These are phyloP conservation scores for Atherinomorus stipes DNA, from an alignment of 2,113 vertebrate species.

Conservation along the genomic window DNA sequence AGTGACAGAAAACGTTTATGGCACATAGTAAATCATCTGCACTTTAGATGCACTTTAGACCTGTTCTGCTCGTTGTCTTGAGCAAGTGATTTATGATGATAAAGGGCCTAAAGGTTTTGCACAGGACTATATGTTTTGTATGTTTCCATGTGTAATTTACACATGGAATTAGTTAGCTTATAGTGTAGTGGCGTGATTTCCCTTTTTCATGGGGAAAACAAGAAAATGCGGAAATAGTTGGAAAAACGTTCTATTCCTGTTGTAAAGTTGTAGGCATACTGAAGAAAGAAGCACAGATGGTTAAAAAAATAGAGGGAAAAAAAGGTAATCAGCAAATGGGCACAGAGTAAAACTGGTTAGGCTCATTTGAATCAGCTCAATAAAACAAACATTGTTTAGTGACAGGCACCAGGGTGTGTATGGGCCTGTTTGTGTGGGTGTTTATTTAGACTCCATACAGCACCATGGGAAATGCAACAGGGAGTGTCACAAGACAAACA, in stretches of 20 bases:
- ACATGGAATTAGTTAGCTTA: neutral
- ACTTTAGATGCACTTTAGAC: too few relatives aligned
- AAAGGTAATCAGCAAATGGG: constrained; percentile 14
- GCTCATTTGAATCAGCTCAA: constrained; percentile 64
- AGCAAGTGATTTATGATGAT: neutral
- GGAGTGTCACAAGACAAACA: constrained; percentile 61
- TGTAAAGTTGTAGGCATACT: constrained; percentile 62
- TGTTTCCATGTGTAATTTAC: neutral
- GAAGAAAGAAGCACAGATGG: neutral
- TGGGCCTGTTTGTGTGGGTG: constrained; percentile 58
- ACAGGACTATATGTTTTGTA: too few relatives aligned
- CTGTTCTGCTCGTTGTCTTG: neutral
- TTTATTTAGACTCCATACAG: constrained; percentile 62
- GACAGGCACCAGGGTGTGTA: constrained; percentile 69
- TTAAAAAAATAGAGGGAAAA: neutral
- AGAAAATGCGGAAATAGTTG: neutral
- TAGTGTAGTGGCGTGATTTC: neutral
- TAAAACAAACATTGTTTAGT: constrained; percentile 77
- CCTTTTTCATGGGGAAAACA: neutral
- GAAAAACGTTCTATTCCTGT: neutral
- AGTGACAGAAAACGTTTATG: too few relatives aligned
- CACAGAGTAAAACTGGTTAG: constrained; percentile 54
- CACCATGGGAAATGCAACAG: constrained; percentile 68
- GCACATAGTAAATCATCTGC: too few relatives aligned
- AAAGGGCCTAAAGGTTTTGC: neutral